Conservation (phyloP, 2,797 vertebrate species). For the Sebastes vulpes region DNA sequence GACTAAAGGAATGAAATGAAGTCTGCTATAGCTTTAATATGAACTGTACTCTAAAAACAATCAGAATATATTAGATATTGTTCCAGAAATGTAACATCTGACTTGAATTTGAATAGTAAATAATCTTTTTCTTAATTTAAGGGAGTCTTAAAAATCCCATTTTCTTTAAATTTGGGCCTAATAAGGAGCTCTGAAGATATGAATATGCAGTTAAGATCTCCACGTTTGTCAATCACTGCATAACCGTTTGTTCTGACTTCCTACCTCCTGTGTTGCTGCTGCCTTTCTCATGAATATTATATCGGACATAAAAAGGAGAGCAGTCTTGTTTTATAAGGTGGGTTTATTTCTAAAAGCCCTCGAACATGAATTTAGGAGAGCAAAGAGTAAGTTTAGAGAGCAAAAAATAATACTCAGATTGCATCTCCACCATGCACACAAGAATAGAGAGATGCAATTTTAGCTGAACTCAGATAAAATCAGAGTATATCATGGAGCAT, state of each 20-base stretch:
- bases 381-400: slow-evolving; percentile 11
- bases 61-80: neutral
- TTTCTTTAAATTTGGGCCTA: neutral
- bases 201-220: neutral
- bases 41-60: no score
- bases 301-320: neutral
- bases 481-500: slow-evolving; percentile 43
- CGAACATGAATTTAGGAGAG: slow-evolving; percentile 11
- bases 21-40: neutral
- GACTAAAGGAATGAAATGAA: neutral
- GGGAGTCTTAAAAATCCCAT: neutral
- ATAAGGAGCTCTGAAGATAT: neutral
- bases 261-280: neutral
- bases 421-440: slow-evolving; percentile 23
- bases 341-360: slow-evolving; percentile 26
- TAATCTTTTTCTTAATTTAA: neutral
- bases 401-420: slow-evolving; percentile 28
- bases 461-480: slow-evolving; percentile 63
- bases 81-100: neutral
- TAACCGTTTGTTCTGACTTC: neutral
- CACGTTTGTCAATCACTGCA: neutral
- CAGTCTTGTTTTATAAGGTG: neutral
- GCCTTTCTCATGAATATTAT: slow-evolving; percentile 18
- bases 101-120: neutral
- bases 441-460: slow-evolving; percentile 57